Evolutionary conservation across 2,888 invertebrate genomes (phyloP), one percentile per base, ranked within the genome.

Genomic region (Noctua comes): DNA sequence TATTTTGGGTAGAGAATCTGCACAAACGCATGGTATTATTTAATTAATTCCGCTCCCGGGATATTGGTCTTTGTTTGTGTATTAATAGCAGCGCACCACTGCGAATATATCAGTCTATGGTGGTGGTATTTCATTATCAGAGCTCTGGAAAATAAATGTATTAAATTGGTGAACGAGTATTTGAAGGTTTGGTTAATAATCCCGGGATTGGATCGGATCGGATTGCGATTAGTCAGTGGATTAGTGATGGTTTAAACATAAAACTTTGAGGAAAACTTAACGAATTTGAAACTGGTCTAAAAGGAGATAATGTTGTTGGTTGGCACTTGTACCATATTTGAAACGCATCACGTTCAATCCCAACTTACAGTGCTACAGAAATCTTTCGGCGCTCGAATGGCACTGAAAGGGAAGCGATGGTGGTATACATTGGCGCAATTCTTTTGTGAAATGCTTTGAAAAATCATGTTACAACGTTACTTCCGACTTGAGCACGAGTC

Each of bases 21-120:
- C 57, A 84, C 78, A 83, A 83, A 77, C 73, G 62, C 54, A 68
- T 51, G 51, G 43, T 65, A 73, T 75, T 84, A 75, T 84, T 84
- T 73, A 75, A 86, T 86, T 70, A 78, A 79, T 73, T 73, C 69
- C 65, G 11, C 65, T 79, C 40, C 75, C 59, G 79, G 74, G 51
- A 73, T 75, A 73, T 73, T n/a, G 79, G 31, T 69, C 40, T 83
- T 78, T 86, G 75, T 86, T 83, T 65, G 62, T 40, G 62, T 36
- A 85, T 82, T 51, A 86, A 77, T 59, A 71, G 76, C 70, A 57
- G 77, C 64, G 31, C 71, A 69, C 72, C 65, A 69, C 65, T 72
- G 21, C 18, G 27, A 46, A 65, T 73, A 31, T 68, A 71, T 80
- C 68, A 62, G 54, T 65, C 43, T 57, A 27, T 24, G 40, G 18